Evolutionary conservation across 2,113 vertebrate genomes (phyloP).

Genomic region (Hipposideros armiger): DNA sequence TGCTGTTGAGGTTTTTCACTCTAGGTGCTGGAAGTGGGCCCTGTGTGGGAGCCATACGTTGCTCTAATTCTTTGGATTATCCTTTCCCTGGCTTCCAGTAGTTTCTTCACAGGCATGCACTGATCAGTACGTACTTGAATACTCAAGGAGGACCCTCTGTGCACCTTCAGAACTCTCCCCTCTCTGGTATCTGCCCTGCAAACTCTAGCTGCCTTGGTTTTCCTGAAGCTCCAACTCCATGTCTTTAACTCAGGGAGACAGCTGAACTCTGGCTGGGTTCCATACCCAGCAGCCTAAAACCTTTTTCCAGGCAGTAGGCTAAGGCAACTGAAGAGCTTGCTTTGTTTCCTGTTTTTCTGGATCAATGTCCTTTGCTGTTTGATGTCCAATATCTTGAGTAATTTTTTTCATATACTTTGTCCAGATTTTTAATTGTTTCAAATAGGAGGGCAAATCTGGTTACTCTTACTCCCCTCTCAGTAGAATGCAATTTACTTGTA

Average conservation of each 20-base stretch:
- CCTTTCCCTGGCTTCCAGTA: neutral
- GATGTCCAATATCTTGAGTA: neutral
- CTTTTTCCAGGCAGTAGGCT: neutral
- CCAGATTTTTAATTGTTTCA: neutral
- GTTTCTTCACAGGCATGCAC: neutral
- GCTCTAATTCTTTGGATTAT: neutral
- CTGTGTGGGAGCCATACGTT: neutral
- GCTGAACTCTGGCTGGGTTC: neutral
- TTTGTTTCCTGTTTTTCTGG: neutral
- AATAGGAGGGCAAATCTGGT: neutral
- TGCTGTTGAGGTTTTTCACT: neutral
- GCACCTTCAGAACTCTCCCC: neutral
- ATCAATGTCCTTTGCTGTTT: neutral
- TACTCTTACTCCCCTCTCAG: neutral
- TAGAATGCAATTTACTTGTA: neutral
- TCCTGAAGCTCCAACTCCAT: neutral
- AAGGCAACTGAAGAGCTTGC: neutral
- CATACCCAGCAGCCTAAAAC: neutral
- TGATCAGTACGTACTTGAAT: neutral
- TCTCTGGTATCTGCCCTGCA: neutral
- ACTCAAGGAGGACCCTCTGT: neutral
- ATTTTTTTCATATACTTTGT: neutral
- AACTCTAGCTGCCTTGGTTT: neutral
- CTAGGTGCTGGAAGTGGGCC: neutral
- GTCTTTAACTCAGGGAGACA: neutral